Base-by-base conservation (phyloP, 2,113 vertebrate genomes). In the Calcarius ornatus region DNA sequence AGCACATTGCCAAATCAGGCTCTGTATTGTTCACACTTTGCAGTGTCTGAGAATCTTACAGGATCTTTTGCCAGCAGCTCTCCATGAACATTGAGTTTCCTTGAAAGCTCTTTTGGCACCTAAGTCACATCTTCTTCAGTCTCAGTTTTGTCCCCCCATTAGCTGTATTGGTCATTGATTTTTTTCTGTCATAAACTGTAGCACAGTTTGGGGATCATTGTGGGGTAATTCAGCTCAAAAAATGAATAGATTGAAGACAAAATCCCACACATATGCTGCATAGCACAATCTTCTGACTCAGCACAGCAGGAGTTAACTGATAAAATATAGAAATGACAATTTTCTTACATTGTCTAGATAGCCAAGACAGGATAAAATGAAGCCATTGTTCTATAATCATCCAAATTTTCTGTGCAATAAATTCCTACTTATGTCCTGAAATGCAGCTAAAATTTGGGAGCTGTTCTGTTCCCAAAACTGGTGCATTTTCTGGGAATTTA, bases 241-340 rank as follows among this genome's bases (percentile, higher is more conserved):
- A 77, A 23, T n/a, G 87, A 96, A 95, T 90, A 96, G 87, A 91
- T 77, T 96, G 93, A 92, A 93, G 92, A 93, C 75, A 90, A 88
- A 94, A 91, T 88, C 71, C 83, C 53, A 95, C 63, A 90, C 87
- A 94, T 92, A 95, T 92, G 89, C 87, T 60, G 59, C 63, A 82
- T 53, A 80, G 87, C 66, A 87, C n/a, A 84, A 73, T 90, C 77
- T 96, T 94, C 94, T 92, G 93, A 97, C 87, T 97, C 93, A 96
- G 94, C 95, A 95, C 35, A 73, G 79, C 54, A 82, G 71, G 63
- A 96, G 56, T 64, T 85, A 81, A 78, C 61, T 76, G 45, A 69
- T 61, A 86, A 16, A 75, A 47, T 28, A 73, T 24, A 93, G 79
- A 91, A 96, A 91, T 88, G 18, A 73, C 30, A 66, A 70, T 92